Conservation (phyloP, 1,140 invertebrate genomes). For the Drosophila ambigua region DNA sequence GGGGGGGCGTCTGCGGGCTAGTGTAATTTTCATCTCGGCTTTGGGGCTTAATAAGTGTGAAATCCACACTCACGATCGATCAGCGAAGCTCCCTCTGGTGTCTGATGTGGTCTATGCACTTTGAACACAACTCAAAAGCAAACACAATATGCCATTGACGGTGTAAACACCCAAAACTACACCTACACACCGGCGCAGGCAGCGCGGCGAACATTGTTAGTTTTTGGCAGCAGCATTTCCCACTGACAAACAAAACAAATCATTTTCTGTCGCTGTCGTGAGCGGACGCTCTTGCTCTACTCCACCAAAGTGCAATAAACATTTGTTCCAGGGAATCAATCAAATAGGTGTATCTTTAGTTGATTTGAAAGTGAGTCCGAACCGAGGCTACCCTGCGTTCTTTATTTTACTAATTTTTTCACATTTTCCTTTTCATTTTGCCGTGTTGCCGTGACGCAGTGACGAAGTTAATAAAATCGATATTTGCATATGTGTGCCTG, state of each 20-base stretch:
- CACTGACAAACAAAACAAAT: no score
- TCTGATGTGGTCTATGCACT: constrained; percentile 59
- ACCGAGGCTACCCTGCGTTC: neutral
- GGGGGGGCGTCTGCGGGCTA: no score
- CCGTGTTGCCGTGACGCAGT: constrained; percentile 10
- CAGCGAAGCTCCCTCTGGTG: constrained; percentile 6
- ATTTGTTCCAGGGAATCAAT: neutral
- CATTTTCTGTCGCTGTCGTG: constrained; percentile 10
- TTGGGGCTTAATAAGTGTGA: constrained; percentile 28
- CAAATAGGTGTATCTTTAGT: constrained; percentile 10
- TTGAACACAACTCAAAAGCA: constrained; percentile 43
- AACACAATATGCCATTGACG: constrained; percentile 40
- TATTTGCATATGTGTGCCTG: constrained; percentile 38
- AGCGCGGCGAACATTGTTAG: no score
- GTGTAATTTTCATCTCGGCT: neutral
- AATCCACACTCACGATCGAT: constrained; percentile 25
- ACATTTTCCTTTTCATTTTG: constrained; percentile 12
- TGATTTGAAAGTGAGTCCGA: constrained; percentile 32
- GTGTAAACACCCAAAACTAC: constrained; percentile 17
- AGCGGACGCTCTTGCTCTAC: constrained; percentile 23
- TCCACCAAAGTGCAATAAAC: neutral
- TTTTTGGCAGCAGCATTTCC: no score
- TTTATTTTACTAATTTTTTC: neutral
- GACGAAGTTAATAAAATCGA: constrained; percentile 63
- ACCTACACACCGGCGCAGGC: neutral